Percentiles rank a stretch among this genome's conserved stretches.
phyloP scores from a whole-genome alignment of 2,888 invertebrate species.

The Callosobruchus maculatus region DNA sequence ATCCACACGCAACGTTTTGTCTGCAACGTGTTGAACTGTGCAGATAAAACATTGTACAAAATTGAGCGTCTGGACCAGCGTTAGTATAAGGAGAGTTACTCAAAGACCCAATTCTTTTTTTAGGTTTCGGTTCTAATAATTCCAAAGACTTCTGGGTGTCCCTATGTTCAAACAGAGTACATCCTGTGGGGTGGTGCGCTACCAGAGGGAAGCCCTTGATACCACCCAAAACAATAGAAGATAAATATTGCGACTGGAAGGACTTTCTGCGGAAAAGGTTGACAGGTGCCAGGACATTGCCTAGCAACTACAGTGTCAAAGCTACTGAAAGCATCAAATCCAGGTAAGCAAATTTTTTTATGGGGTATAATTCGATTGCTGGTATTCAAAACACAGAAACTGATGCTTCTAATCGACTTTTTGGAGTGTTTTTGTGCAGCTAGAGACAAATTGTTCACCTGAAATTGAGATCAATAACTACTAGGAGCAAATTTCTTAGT shows the following conservation, averaged over 20 bases:
- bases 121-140: constrained; percentile 76
- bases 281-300: constrained; percentile 92
- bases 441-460: no score
- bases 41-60: no score
- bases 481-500: no score
- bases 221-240: constrained; percentile 88
- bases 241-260: constrained; percentile 95
- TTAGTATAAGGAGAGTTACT: no score
- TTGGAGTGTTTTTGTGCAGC: no score
- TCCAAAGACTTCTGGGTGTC: constrained; percentile 97
- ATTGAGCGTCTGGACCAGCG: no score
- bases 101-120: neutral
- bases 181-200: constrained; percentile 98
- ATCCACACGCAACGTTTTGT: no score
- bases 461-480: no score
- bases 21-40: no score
- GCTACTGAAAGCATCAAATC: constrained; percentile 80
- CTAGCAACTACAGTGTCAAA: constrained; percentile 87
- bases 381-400: no score
- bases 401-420: no score
- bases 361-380: neutral
- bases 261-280: constrained; percentile 87
- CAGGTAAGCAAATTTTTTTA: constrained; percentile 29
- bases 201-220: constrained; percentile 91
- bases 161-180: constrained; percentile 89